phyloP scores from a whole-genome alignment of 2,113 vertebrate genomes.

The Otocyon megalotis region DNA sequence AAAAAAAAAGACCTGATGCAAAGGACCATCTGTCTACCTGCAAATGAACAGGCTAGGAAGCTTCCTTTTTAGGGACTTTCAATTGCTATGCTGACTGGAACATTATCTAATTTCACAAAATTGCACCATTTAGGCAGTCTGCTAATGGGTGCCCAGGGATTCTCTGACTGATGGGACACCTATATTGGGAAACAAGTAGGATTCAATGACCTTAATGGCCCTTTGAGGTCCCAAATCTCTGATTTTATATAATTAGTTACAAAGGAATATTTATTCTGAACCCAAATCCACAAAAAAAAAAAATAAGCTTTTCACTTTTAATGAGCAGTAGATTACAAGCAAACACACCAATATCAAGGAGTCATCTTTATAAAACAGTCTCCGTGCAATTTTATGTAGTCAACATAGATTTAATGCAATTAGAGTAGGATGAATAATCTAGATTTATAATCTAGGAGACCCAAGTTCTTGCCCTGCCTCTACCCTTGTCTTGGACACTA shows the following conservation, averaged over 20 bases:
- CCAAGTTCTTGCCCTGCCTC: not conserved
- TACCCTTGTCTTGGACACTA: not conserved
- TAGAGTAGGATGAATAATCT: not conserved
- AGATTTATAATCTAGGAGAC: conserved; percentile 23
- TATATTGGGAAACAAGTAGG: not conserved
- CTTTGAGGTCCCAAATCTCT: not conserved
- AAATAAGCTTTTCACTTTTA: conserved; percentile 47
- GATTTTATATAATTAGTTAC: not conserved
- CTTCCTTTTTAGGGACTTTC: not conserved
- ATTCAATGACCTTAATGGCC: not conserved
- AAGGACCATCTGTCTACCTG: not conserved
- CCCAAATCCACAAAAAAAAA: not conserved
- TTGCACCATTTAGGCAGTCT: not conserved
- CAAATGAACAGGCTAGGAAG: not conserved
- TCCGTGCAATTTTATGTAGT: conserved; percentile 32
- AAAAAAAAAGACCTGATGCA: not conserved
- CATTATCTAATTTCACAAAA: not conserved
- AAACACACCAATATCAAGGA: not conserved
- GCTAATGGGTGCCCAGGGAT: not conserved
- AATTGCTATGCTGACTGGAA: not conserved
- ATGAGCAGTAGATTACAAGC: conserved; percentile 28
- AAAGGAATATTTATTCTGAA: conserved; percentile 16
- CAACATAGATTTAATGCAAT: not conserved
- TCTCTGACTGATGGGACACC: not conserved
- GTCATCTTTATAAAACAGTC: conserved; percentile 37